Evolutionary conservation across 1,140 invertebrate genomes (phyloP), one percentile per base, ranked within the genome.

Genomic region (Drosophila grimshawi): DNA sequence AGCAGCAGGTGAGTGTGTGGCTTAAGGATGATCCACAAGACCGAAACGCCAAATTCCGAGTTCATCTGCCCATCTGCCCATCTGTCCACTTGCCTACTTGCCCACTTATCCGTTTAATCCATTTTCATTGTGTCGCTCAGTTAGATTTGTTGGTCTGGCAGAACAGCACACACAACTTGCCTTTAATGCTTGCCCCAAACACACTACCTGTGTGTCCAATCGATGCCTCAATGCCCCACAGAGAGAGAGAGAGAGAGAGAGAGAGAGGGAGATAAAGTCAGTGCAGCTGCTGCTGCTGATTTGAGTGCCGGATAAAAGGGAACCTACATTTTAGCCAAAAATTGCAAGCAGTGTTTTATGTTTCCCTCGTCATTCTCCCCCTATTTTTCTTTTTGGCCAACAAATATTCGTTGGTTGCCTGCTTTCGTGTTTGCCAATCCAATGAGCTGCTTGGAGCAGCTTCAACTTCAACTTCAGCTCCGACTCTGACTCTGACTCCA

Each of bases 31-130:
- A 19, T 19, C 19, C 19, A 19, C 19, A 19, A 19, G 19, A 19
- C 19, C 19, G 19, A 19, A 19, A 19, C 19, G 19, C 19, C 19
- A 19, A 0, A 19, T 19, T 19, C 19, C 19, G 19, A 19, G 19
- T 19, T 1, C 19, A 19, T 19, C 19, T 19, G 19, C 19, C 19
- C 19, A 19, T 19, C 19, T 19, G 19, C 2, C 19, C 19, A 19
- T 1, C 30, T 39, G 5, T 39, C 51, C 3, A 4, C 59, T 39
- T 11, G 56, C n/a, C 29, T n/a, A 27, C 5, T 39, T 71, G 53
- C 33, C 46, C 67, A 71, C 68, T 71, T 71, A 76, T 76, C 60
- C 68, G 30, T 76, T 76, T 76, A 76, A 76, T 76, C 68, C 73
- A 76, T 76, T 76, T 76, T 61, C 68, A 72, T 76, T 71, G 68